phyloP scores from a whole-genome alignment of 2,888 invertebrate species.

The Copidosoma aretas region DNA sequence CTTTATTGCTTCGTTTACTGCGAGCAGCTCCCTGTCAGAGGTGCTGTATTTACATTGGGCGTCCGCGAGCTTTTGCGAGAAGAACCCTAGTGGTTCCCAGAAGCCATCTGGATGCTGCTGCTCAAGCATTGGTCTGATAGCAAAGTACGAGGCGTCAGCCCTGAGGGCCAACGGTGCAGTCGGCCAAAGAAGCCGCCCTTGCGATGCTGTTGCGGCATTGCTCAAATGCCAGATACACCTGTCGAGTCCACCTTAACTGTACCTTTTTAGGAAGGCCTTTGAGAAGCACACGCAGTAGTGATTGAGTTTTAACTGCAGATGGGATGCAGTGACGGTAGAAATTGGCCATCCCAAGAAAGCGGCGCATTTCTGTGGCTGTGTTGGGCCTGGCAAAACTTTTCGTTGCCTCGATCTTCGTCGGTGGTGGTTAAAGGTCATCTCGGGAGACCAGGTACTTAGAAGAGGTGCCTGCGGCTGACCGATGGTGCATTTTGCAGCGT shows the following conservation, averaged over 20 bases:
- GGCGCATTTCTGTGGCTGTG: slow-evolving; percentile 42
- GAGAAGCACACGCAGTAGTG: slow-evolving; percentile 43
- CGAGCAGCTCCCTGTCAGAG: slow-evolving; percentile 32
- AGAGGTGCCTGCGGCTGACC: background rate
- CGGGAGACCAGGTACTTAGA: slow-evolving; percentile 22
- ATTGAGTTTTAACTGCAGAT: slow-evolving; percentile 52
- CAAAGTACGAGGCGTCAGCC: slow-evolving; percentile 22
- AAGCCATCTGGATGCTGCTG: too few species aligned
- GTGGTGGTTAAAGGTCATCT: slow-evolving; percentile 6
- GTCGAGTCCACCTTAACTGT: slow-evolving; percentile 26
- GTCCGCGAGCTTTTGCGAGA: slow-evolving; percentile 2
- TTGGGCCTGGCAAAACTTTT: slow-evolving; percentile 1
- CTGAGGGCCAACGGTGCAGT: slow-evolving; percentile 19
- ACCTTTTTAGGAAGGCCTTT: slow-evolving; percentile 31
- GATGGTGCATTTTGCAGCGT: slow-evolving; percentile 3
- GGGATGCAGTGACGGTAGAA: slow-evolving; percentile 56
- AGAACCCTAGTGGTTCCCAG: slow-evolving; percentile 30
- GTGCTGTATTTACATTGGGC: slow-evolving; percentile 16
- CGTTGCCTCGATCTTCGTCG: background rate
- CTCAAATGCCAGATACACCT: slow-evolving; percentile 30
- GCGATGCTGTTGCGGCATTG: slow-evolving; percentile 18
- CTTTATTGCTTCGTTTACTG: slow-evolving; percentile 20
- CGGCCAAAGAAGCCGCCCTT: slow-evolving; percentile 8
- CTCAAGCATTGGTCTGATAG: background rate
- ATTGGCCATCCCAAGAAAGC: slow-evolving; percentile 54